Evolutionary conservation across 92 coral and sea anemone genomes (phyloP).

Genomic region (Meandrina meandrites): DNA sequence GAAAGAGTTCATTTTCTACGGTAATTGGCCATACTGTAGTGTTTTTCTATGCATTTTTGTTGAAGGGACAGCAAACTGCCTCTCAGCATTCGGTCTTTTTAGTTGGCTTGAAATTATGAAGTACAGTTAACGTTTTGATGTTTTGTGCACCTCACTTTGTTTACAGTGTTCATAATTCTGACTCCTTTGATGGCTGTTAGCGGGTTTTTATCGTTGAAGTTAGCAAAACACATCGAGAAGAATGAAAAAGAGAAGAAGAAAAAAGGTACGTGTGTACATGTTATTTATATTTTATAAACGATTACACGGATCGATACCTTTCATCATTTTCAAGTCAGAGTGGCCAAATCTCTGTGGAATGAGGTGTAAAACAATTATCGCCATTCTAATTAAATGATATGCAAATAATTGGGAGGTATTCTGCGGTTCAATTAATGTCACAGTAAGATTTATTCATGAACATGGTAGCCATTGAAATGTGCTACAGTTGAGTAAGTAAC

Average conservation of each 20-base stretch:
- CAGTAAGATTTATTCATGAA: too few species aligned
- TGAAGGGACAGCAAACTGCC: background rate
- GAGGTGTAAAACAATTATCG: too few species aligned
- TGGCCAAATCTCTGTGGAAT: too few species aligned
- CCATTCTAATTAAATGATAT: too few species aligned
- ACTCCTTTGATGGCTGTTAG: slow-evolving; percentile 92
- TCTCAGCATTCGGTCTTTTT: background rate
- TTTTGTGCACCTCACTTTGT: background rate
- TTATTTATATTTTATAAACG: too few species aligned
- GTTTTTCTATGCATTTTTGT: background rate
- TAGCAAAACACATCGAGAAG: slow-evolving; percentile 86
- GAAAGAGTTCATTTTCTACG: slow-evolving; percentile 82
- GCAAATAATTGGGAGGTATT: too few species aligned
- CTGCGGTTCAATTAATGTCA: too few species aligned
- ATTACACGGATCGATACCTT: too few species aligned
- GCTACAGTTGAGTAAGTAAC: too few species aligned
- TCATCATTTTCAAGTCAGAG: too few species aligned
- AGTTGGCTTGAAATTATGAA: background rate
- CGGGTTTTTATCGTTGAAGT: slow-evolving; percentile 80
- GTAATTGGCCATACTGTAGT: slow-evolving; percentile 42
- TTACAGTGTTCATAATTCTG: slow-evolving; percentile 80
- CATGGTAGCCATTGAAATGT: too few species aligned
- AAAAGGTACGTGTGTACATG: slow-evolving; percentile 70
- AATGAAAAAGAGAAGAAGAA: slow-evolving; percentile 88
- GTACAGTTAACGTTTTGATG: background rate